Evolutionary conservation across 2,888 invertebrate species (phyloP).

Genomic region (Halocaridina rubra): DNA sequence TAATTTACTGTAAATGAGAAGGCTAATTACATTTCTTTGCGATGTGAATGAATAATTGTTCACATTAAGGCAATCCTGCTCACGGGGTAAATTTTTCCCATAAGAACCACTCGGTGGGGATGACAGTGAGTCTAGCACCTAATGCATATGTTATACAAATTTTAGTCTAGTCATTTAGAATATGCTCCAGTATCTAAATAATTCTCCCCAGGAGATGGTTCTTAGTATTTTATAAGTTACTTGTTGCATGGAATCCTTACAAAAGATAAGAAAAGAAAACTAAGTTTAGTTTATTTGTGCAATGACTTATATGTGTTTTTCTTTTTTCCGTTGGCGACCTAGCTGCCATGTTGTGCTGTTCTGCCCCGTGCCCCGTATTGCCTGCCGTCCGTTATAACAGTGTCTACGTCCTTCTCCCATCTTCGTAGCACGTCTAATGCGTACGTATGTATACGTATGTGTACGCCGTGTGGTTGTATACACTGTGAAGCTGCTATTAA

Average conservation of each 20-base stretch:
- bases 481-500: conserved; percentile 56
- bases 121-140: too few relatives aligned
- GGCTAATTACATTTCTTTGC: too few relatives aligned
- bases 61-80: too few relatives aligned
- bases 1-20: too few relatives aligned
- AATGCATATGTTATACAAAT: too few relatives aligned
- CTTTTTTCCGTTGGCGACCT: conserved; percentile 51
- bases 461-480: conserved; percentile 55
- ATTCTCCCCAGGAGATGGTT: conserved; percentile 25
- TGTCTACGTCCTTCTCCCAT: conserved; percentile 63
- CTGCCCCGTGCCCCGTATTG: conserved; percentile 61
- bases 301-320: conserved; percentile 58
- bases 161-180: conserved; percentile 31
- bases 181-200: conserved; percentile 49
- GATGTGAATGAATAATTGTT: too few relatives aligned
- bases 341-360: conserved; percentile 63
- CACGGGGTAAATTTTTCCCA: too few relatives aligned
- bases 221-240: conserved; percentile 22
- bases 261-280: too few relatives aligned
- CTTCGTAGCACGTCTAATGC: conserved; percentile 63
- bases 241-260: conserved; percentile 43
- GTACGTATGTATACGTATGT: conserved; percentile 62
- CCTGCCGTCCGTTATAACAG: conserved; percentile 64
- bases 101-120: too few relatives aligned
- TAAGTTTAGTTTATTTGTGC: conserved; percentile 45